phyloP scores from a whole-genome alignment of 2,888 invertebrate genomes.

The Coremacera marginata region DNA sequence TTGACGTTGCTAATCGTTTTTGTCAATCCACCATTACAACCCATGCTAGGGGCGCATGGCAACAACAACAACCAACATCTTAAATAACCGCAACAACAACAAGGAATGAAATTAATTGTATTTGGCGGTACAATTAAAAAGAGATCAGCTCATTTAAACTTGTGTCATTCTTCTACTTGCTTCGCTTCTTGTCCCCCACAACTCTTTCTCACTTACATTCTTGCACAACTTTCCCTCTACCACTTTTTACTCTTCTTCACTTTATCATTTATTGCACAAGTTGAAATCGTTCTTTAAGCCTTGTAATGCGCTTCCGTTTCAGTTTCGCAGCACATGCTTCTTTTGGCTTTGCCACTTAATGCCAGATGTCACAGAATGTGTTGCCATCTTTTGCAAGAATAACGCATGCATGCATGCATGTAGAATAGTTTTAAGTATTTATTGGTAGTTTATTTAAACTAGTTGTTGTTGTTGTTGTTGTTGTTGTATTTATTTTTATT shows the following conservation, averaged over 20 bases:
- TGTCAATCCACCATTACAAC: no score
- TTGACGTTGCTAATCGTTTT: not conserved
- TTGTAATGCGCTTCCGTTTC: not conserved
- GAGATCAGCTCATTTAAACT: slow-evolving; percentile 48
- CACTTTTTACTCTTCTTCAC: not conserved
- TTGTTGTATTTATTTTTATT: not conserved
- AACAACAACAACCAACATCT: not conserved
- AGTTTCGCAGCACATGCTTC: not conserved
- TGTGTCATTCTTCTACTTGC: slow-evolving; percentile 33
- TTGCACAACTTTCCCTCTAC: not conserved
- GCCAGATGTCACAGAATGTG: not conserved
- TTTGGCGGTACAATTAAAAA: slow-evolving; percentile 48
- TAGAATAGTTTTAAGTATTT: not conserved
- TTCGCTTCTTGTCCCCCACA: not conserved
- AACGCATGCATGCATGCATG: not conserved
- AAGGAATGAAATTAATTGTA: slow-evolving; percentile 36
- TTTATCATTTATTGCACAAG: not conserved
- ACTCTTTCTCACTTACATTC: not conserved
- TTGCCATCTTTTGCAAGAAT: not conserved
- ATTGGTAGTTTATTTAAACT: not conserved
- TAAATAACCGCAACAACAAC: not conserved
- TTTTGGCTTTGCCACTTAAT: not conserved
- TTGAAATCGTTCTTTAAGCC: not conserved
- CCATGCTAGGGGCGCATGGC: not conserved
- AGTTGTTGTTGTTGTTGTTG: not conserved